Conservation (phyloP, 1,140 invertebrate species). For the Epicauta chinensis region DNA sequence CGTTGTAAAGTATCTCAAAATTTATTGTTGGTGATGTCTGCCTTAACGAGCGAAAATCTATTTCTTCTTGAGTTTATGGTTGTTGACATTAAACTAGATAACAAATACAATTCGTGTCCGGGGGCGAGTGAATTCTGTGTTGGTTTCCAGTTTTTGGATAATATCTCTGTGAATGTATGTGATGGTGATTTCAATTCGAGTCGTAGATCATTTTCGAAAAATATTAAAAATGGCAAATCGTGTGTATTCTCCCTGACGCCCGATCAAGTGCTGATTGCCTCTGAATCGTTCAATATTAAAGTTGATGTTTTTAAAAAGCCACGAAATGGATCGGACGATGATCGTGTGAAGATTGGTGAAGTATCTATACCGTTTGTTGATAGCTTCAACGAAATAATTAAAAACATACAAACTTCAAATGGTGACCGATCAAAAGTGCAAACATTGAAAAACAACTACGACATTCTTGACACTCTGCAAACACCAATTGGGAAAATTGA, state of each 20-base stretch:
- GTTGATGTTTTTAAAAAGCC: slow-evolving; percentile 41
- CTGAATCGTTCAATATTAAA: slow-evolving; percentile 42
- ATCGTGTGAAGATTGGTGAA: slow-evolving; percentile 34
- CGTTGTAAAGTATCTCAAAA: too few relatives aligned
- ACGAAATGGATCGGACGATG: slow-evolving; percentile 31
- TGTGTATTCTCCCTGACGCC: slow-evolving; percentile 47
- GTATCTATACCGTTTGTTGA: slow-evolving; percentile 34
- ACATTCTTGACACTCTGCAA: slow-evolving; percentile 43
- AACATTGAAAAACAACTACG: slow-evolving; percentile 53
- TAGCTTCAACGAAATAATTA: slow-evolving; percentile 37
- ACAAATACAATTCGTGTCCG: slow-evolving; percentile 26
- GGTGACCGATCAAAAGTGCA: slow-evolving; percentile 27
- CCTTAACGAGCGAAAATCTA: slow-evolving; percentile 47
- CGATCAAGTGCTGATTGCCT: slow-evolving; percentile 29
- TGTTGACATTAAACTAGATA: slow-evolving; percentile 46
- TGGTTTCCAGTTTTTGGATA: slow-evolving; percentile 47
- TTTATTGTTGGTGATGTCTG: slow-evolving; percentile 35
- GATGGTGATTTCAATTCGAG: slow-evolving; percentile 44
- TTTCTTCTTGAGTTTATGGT: slow-evolving; percentile 52
- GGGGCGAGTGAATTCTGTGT: slow-evolving; percentile 42
- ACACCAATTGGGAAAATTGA: slow-evolving; percentile 47
- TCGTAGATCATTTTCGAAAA: slow-evolving; percentile 30
- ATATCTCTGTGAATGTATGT: slow-evolving; percentile 49
- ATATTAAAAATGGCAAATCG: slow-evolving; percentile 49
- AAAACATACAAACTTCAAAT: slow-evolving; percentile 20